Evolutionary conservation across 2,888 invertebrate species (phyloP).

Genomic region (Yponomeuta cagnagella): DNA sequence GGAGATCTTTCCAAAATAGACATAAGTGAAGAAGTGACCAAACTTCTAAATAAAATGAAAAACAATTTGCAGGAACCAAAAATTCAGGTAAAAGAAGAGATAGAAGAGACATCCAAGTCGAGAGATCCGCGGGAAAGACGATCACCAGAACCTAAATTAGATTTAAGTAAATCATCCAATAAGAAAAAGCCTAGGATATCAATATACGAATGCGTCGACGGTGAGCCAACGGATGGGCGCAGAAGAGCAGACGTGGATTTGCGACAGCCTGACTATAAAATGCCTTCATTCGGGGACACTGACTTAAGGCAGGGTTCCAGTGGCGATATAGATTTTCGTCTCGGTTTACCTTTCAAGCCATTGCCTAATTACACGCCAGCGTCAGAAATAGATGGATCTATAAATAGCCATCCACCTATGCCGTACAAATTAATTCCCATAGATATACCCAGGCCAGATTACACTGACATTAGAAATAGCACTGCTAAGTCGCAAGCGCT

Average conservation of each 20-base stretch:
- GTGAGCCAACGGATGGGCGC: constrained; percentile 67
- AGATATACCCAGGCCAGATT: constrained; percentile 84
- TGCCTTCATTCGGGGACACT: constrained; percentile 78
- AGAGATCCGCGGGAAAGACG: constrained; percentile 61
- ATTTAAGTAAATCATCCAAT: constrained; percentile 26
- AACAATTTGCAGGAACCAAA: constrained; percentile 60
- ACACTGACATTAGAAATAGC: constrained; percentile 82
- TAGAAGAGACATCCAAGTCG: constrained; percentile 37
- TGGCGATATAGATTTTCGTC: constrained; percentile 84
- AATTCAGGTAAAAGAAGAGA: constrained; percentile 35
- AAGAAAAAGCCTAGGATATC: constrained; percentile 64
- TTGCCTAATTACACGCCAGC: constrained; percentile 89
- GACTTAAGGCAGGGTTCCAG: constrained; percentile 76
- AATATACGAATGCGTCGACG: constrained; percentile 77
- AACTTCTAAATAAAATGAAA: constrained; percentile 78
- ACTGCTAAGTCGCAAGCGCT: constrained; percentile 82
- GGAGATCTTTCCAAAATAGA: constrained; percentile 84
- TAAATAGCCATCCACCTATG: constrained; percentile 85
- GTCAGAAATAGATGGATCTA: constrained; percentile 89
- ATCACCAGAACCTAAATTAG: constrained; percentile 49
- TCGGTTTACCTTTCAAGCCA: constrained; percentile 85
- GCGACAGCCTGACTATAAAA: constrained; percentile 67
- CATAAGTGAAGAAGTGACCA: constrained; percentile 83
- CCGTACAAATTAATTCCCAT: constrained; percentile 77
- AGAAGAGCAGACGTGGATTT: constrained; percentile 71